Evolutionary conservation across 2,888 invertebrate genomes (phyloP).

Genomic region (Trissolcus japonicus): DNA sequence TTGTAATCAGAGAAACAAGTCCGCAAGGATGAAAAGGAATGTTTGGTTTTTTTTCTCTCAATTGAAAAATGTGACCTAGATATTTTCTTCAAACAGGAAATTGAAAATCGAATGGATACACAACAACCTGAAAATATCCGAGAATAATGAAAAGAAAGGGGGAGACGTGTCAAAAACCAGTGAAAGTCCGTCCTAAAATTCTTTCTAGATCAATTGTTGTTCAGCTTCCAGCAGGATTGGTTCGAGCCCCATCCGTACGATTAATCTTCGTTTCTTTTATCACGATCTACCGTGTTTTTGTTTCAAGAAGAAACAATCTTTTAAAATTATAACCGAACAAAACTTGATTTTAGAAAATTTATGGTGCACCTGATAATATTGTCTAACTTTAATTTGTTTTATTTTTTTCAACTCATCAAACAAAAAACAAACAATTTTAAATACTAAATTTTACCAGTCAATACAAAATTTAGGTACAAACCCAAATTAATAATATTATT

Average conservation of each 20-base stretch:
- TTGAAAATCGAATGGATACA: no score
- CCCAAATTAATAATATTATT: no score
- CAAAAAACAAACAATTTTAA: no score
- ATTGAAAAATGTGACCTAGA: slow-evolving; percentile 23
- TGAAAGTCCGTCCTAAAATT: slow-evolving; percentile 31
- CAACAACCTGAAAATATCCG: slow-evolving; percentile 5
- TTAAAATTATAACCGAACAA: no score
- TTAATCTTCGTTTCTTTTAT: slow-evolving; percentile 18
- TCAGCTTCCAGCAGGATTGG: slow-evolving; percentile 7
- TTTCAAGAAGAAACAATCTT: no score
- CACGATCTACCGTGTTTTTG: no score
- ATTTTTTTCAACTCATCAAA: no score
- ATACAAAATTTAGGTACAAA: no score
- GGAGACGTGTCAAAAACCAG: slow-evolving; percentile 35
- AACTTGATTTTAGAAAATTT: no score
- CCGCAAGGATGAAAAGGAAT: slow-evolving; percentile 25
- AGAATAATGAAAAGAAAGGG: slow-evolving; percentile 33
- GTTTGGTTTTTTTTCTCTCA: slow-evolving; percentile 10
- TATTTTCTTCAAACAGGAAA: neutral
- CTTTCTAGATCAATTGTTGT: slow-evolving; percentile 23
- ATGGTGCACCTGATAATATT: no score
- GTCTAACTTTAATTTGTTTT: no score
- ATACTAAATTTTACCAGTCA: no score
- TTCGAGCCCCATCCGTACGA: neutral
- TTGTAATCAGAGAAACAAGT: slow-evolving; percentile 18